Base-by-base conservation (phyloP, 2,113 vertebrate species). In the Diadophis punctatus region DNA sequence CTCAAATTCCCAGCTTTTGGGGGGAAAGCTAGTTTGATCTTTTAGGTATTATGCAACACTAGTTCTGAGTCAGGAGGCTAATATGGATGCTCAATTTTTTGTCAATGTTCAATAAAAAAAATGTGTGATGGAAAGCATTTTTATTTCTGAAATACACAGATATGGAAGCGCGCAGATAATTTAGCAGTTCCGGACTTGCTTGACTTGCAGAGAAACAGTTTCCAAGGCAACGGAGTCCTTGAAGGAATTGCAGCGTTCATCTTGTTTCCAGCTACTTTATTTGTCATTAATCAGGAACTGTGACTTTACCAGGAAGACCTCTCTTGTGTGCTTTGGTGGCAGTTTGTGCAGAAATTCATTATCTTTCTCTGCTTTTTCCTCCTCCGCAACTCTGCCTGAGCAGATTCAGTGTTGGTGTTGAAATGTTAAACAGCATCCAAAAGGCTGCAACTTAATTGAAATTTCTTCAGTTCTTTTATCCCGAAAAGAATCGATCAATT, bases 191-290 rank as follows among this genome's bases (percentile, higher is more conserved):
- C 89, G 86, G 51, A 92, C 49, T 91, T 51, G 16, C 18, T 92
- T 93, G 52, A 88, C 27, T 74, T 18, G 58, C 86, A 30, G 84
- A 58, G 89, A 58, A 92, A 20, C 34, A 63, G 96, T 96, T 95
- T 95, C 96, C 87, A 90, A 91, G 94, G 93, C 48, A 30, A 93
- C 95, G 39, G 91, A 91, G 92, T 92, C 92, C 94, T 91, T 92
- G 94, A 96, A 95, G 91, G 94, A 95, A 80, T 91, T 96, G 80
- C 0, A 63, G 25, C 84, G 30, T 49, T 84, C 93, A 25, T 93
- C 93, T 93, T 74, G 84, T 86, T 93, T 80, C 68, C 51, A 84
- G 87, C 93, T 88, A 25, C n/a, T 46, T 25, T 43, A 1, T 92
- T 87, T 80, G 39, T 4, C 20, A 5, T 58, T 91, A 87, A 94